Conservation (phyloP, 2,888 invertebrate genomes). For the Pseudanteris insignis region DNA sequence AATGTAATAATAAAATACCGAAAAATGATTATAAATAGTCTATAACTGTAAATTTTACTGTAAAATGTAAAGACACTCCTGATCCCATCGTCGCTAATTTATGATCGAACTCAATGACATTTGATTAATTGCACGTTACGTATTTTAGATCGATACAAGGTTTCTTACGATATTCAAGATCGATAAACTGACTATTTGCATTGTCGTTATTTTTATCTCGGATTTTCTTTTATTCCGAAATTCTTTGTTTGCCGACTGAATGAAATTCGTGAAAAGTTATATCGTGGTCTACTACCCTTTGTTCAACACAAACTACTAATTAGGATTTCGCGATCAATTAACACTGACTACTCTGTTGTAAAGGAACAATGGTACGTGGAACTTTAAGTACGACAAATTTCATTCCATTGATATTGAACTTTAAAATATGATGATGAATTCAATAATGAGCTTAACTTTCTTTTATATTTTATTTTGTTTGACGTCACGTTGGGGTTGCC, state of each 20-base stretch:
- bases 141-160: conserved; percentile 4
- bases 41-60: too few relatives aligned
- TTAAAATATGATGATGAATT: conserved; percentile 33
- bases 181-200: conserved; percentile 16
- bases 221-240: conserved; percentile 29
- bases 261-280: conserved; percentile 37
- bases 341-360: conserved; percentile 41
- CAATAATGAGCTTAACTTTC: conserved; percentile 9
- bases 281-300: conserved; percentile 38
- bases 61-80: too few relatives aligned
- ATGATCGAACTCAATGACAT: neutral
- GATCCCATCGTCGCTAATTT: too few relatives aligned
- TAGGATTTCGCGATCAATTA: conserved; percentile 46
- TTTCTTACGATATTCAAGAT: conserved; percentile 15
- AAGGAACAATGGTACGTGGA: conserved; percentile 36
- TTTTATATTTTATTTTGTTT: too few relatives aligned
- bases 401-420: conserved; percentile 27
- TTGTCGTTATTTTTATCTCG: conserved; percentile 32
- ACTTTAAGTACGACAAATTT: conserved; percentile 40
- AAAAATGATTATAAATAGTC: too few relatives aligned
- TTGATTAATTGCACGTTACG: neutral
- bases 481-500: too few relatives aligned
- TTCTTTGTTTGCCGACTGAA: conserved; percentile 41
- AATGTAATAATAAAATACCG: too few relatives aligned
- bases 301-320: conserved; percentile 45